A percentile compares a stretch with the other conserved stretches of the same genome.
These are phyloP conservation scores for Carollia perspicillata DNA, from an alignment of 2,113 vertebrate species.

Conservation along the genomic window DNA sequence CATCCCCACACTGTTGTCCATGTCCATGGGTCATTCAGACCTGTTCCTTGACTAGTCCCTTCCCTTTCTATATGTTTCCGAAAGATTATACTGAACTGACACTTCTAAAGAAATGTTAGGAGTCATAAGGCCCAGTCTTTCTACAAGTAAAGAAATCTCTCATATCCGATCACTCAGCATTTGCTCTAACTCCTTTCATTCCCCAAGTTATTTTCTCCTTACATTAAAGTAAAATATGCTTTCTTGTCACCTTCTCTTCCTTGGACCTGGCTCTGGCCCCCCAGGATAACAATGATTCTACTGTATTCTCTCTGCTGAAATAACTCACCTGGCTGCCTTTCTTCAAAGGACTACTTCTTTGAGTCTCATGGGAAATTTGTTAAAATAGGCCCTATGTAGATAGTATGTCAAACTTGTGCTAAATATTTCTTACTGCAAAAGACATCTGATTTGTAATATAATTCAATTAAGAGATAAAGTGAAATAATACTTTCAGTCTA, in stretches of 20 bases:
- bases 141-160: not conserved
- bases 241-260: not conserved
- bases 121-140: not conserved
- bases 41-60: too few relatives aligned
- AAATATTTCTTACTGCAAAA: conserved; percentile 24
- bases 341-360: conserved; percentile 10
- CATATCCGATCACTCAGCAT: not conserved
- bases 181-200: not conserved
- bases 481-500: conserved; percentile 10
- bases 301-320: not conserved
- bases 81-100: not conserved
- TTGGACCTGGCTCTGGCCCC: conserved; percentile 7
- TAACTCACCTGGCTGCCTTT: not conserved
- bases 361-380: not conserved
- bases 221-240: conserved; percentile 37
- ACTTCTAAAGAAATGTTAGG: not conserved
- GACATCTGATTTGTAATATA: not conserved
- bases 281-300: not conserved
- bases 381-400: not conserved
- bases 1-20: too few relatives aligned
- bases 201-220: conserved; percentile 20
- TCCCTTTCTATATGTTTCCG: not conserved
- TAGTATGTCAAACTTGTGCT: not conserved
- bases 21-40: too few relatives aligned
- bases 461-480: conserved; percentile 5